These are phyloP conservation scores for Megaceryle maxima DNA, from an alignment of 2,113 vertebrate genomes.

Conservation along the genomic window DNA sequence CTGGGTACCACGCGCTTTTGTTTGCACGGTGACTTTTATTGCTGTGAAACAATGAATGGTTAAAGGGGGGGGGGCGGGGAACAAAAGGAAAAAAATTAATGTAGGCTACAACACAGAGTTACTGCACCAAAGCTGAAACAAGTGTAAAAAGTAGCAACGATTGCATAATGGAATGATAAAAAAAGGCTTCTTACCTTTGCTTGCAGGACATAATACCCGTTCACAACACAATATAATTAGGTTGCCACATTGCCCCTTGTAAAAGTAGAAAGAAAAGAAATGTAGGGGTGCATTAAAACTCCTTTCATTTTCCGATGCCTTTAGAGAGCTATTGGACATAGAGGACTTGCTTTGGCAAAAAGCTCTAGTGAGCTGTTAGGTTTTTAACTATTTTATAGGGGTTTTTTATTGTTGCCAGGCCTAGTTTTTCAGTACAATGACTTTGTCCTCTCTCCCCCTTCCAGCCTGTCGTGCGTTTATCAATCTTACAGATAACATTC, in stretches of 20 bases:
- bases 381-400: constrained; percentile 66
- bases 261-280: constrained; percentile 59
- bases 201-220: constrained; percentile 35
- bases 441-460: constrained; percentile 55
- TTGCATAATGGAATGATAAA: constrained; percentile 62
- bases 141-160: constrained; percentile 27
- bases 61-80: background rate
- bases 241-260: constrained; percentile 31
- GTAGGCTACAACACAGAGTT: background rate
- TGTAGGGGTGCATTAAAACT: constrained; percentile 58
- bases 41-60: background rate
- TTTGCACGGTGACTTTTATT: background rate
- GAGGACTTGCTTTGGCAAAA: constrained; percentile 45
- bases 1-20: background rate
- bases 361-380: constrained; percentile 62
- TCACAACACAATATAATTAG: constrained; percentile 60
- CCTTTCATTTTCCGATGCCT: constrained; percentile 51
- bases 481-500: constrained; percentile 39
- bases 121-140: constrained; percentile 14
- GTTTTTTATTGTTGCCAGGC: constrained; percentile 47
- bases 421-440: constrained; percentile 49
- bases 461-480: constrained; percentile 14
- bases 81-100: background rate
- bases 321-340: constrained; percentile 52
- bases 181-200: constrained; percentile 31